Conservation (phyloP, 2,888 invertebrate genomes). For the Sycophila texana region DNA sequence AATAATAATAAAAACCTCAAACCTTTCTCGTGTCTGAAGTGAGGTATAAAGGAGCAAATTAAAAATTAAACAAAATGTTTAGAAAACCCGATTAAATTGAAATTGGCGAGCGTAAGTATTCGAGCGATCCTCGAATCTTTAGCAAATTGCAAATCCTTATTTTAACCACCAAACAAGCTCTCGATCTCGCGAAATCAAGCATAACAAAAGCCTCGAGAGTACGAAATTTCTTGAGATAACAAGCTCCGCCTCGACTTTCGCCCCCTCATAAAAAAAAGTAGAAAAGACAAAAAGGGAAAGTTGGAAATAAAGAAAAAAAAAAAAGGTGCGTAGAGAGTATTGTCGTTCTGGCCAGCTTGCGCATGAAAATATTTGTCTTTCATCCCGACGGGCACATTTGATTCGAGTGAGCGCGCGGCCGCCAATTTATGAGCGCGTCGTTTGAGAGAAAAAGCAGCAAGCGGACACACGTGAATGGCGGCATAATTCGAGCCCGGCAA, state of each 20-base stretch:
- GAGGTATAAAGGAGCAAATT: no score
- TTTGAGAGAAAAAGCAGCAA: neutral
- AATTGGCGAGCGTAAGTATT: no score
- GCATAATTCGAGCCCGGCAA: neutral
- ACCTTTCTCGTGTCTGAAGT: no score
- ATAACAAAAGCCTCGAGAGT: neutral
- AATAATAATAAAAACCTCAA: no score
- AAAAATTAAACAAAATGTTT: no score
- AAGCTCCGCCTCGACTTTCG: neutral
- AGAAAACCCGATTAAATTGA: no score
- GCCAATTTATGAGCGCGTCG: neutral
- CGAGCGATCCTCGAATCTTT: neutral
- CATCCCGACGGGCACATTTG: slow-evolving; percentile 1
- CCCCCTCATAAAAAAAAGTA: neutral
- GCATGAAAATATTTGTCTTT: slow-evolving; percentile 31
- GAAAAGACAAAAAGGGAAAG: neutral
- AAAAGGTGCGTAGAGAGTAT: neutral
- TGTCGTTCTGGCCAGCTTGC: neutral
- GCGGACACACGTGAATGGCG: neutral
- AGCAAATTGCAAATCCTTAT: neutral
- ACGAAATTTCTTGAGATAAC: neutral
- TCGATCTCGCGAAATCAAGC: slow-evolving; percentile 7
- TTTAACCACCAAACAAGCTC: neutral
- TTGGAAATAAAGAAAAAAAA: neutral
- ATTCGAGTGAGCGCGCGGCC: neutral